These are phyloP conservation scores for Perodicticus potto DNA, from an alignment of 2,797 vertebrate genomes.

Conservation along the genomic window DNA sequence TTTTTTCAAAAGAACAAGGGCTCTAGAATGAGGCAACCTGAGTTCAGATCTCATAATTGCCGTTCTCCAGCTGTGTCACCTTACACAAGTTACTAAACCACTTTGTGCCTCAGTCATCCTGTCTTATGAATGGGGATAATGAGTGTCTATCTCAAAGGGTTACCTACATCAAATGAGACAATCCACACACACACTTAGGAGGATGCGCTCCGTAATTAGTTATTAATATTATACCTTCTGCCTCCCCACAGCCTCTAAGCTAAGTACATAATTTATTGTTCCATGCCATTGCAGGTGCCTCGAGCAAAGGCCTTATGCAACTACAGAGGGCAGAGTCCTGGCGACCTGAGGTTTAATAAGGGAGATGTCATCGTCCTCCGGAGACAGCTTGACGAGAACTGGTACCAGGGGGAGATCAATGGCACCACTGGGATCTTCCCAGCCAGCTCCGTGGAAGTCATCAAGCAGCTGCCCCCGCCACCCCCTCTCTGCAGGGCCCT, in stretches of 20 bases:
- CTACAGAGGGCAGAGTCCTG: slow-evolving; percentile 89
- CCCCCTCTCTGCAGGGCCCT: slow-evolving; percentile 92
- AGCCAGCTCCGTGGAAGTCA: slow-evolving; percentile 87
- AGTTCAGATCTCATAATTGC: background rate
- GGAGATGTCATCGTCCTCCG: slow-evolving; percentile 89
- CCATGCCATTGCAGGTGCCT: slow-evolving; percentile 87
- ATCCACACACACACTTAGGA: background rate
- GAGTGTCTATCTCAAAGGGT: background rate
- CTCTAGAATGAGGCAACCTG: background rate
- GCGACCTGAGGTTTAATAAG: slow-evolving; percentile 90
- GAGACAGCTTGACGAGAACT: slow-evolving; percentile 91
- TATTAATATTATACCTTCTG: background rate
- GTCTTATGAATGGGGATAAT: background rate
- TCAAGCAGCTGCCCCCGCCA: slow-evolving; percentile 89
- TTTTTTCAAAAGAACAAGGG: background rate
- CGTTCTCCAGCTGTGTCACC: background rate
- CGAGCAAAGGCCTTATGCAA: slow-evolving; percentile 89
- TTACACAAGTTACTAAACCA: background rate
- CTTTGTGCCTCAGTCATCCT: background rate
- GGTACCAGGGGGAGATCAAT: slow-evolving; percentile 90
- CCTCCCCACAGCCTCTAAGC: background rate
- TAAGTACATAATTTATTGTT: slow-evolving; percentile 52
- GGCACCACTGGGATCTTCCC: slow-evolving; percentile 88
- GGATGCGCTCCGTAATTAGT: background rate
- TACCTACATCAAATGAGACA: background rate